Evolutionary conservation across 2,888 invertebrate species (phyloP).

Genomic region (Aspidapion aeneum): DNA sequence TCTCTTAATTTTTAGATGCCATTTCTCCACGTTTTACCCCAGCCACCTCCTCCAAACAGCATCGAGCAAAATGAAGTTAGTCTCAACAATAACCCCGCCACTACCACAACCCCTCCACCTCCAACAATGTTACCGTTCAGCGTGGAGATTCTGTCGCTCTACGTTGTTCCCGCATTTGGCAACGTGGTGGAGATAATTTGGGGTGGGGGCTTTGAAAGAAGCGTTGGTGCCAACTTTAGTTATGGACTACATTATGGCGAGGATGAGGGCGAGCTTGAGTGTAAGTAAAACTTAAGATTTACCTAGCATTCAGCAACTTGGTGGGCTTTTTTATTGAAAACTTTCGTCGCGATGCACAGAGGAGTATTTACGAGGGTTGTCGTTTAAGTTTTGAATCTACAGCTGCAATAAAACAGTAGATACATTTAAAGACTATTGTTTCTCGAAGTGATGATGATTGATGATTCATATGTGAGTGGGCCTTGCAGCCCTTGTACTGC

Average conservation of each 20-base stretch:
- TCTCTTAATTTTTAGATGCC: neutral
- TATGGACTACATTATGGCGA: conserved; percentile 35
- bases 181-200: conserved; percentile 36
- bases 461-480: too few species aligned
- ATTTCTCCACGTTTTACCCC: neutral
- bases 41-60: neutral
- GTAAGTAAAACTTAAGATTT: too few species aligned
- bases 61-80: neutral
- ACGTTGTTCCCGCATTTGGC: conserved; percentile 31
- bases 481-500: too few species aligned
- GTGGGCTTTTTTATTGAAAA: too few species aligned
- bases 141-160: conserved; percentile 35
- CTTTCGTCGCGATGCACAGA: too few species aligned
- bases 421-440: too few species aligned
- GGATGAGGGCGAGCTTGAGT: conserved; percentile 32
- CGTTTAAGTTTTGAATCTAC: too few species aligned
- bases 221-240: conserved; percentile 27
- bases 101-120: conserved; percentile 1
- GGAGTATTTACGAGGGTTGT: too few species aligned
- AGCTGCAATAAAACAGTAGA: too few species aligned
- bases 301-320: too few species aligned
- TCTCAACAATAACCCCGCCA: too few species aligned
- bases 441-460: too few species aligned
- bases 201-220: conserved; percentile 32
- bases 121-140: conserved; percentile 19